A percentile compares a stretch with the other conserved stretches of the same genome.
These are phyloP conservation scores for Leucoraja ocellata DNA, from an alignment of 2,797 vertebrate genomes.

Conservation along the genomic window DNA sequence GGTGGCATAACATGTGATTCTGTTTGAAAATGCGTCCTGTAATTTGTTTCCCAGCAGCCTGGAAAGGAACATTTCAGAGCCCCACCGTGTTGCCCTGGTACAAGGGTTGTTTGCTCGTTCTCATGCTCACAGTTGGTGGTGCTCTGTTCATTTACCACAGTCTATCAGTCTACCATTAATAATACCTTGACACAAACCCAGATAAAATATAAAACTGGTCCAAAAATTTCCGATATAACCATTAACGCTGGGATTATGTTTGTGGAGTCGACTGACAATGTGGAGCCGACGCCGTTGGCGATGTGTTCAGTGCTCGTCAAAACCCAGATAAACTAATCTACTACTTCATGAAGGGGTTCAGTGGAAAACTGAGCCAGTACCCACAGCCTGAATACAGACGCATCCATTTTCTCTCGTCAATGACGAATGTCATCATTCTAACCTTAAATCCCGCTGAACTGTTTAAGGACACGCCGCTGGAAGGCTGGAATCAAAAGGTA, in stretches of 20 bases:
- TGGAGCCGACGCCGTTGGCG: background rate
- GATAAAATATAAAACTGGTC: background rate
- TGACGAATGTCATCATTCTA: background rate
- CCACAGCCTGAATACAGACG: background rate
- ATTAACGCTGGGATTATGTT: background rate
- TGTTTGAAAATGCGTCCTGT: background rate
- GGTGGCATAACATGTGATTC: too few relatives aligned
- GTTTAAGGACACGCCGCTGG: background rate
- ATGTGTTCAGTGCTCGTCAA: background rate
- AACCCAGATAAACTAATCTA: background rate
- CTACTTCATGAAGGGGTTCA: conserved; percentile 3
- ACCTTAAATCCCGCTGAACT: background rate
- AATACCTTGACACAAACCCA: background rate
- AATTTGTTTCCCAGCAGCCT: background rate
- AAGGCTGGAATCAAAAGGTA: background rate
- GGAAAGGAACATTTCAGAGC: background rate
- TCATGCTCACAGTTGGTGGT: background rate
- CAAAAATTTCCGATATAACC: background rate
- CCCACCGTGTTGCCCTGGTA: background rate
- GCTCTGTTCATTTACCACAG: background rate
- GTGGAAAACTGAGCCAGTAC: background rate
- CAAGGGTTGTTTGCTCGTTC: background rate
- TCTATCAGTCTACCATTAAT: background rate
- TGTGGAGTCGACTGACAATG: background rate
- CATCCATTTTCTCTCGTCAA: background rate